Conservation (phyloP, 2,113 vertebrate genomes). For the Ginglymostoma cirratum region DNA sequence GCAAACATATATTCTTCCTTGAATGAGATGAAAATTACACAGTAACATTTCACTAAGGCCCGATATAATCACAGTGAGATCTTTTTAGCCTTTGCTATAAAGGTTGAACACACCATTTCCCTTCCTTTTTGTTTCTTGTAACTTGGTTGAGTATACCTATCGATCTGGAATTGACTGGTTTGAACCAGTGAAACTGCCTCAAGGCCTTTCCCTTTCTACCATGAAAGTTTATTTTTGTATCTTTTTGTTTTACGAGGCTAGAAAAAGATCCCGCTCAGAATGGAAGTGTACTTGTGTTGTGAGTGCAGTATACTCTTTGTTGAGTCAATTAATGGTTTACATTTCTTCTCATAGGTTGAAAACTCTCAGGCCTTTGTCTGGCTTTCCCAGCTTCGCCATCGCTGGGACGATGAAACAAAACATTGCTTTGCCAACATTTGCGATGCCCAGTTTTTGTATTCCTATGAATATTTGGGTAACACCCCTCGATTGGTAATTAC, state of each 20-base stretch:
- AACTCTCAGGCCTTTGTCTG: constrained; percentile 83
- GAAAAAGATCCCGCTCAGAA: background rate
- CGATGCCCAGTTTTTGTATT: constrained; percentile 86
- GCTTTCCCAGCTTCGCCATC: constrained; percentile 88
- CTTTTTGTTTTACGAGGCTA: background rate
- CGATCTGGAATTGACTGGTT: background rate
- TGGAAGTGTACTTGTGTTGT: background rate
- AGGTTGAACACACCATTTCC: background rate
- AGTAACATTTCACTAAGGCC: too few relatives aligned
- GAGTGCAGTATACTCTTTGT: background rate
- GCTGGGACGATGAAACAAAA: constrained; percentile 74
- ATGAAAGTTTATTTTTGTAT: background rate
- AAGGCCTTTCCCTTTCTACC: background rate
- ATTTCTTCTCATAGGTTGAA: constrained; percentile 64
- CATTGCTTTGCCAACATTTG: constrained; percentile 92
- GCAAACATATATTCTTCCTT: too few relatives aligned
- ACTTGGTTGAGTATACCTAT: background rate
- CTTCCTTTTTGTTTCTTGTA: background rate
- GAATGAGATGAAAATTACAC: too few relatives aligned
- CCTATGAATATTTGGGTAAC: constrained; percentile 92
- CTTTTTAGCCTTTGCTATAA: background rate
- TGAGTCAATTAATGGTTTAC: background rate
- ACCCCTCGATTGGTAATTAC: constrained; percentile 91
- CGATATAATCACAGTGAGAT: background rate
- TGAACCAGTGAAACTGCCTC: background rate